Evolutionary conservation across 2,888 invertebrate species (phyloP).

Genomic region (Theretra japonica): DNA sequence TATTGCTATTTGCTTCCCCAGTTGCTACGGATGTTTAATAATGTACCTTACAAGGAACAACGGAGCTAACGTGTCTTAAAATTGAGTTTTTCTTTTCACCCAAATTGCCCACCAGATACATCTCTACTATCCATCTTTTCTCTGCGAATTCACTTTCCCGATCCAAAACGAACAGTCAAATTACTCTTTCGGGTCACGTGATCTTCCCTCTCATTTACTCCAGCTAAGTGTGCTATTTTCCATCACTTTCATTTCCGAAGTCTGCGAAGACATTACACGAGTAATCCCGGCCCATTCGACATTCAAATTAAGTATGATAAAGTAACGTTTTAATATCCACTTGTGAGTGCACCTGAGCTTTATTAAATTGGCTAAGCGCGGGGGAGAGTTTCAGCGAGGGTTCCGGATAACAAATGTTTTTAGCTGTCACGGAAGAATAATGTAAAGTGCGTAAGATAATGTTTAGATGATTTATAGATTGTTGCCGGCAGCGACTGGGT

Average conservation of each 20-base stretch:
- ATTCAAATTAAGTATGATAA: conserved; percentile 57
- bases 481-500: too few relatives aligned
- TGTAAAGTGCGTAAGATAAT: not conserved
- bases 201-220: not conserved
- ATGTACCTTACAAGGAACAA: not conserved
- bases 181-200: conserved; percentile 23
- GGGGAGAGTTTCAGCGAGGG: not conserved
- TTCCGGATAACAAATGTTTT: conserved; percentile 5
- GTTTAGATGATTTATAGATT: too few relatives aligned
- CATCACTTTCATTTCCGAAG: conserved; percentile 30
- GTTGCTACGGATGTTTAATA: not conserved
- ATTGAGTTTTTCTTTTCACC: not conserved
- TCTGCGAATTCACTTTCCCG: not conserved
- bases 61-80: not conserved
- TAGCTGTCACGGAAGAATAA: not conserved
- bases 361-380: conserved; percentile 17
- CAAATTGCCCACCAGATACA: not conserved
- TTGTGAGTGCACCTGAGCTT: conserved; percentile 35
- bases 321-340: conserved; percentile 52
- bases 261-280: conserved; percentile 47
- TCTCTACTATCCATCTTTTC: not conserved
- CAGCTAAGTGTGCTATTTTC: not conserved
- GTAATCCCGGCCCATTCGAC: conserved; percentile 47
- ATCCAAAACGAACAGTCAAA: conserved; percentile 13
- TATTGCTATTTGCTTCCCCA: not conserved